Conservation (phyloP, 2,888 invertebrate genomes). For the Heliconius erato region DNA sequence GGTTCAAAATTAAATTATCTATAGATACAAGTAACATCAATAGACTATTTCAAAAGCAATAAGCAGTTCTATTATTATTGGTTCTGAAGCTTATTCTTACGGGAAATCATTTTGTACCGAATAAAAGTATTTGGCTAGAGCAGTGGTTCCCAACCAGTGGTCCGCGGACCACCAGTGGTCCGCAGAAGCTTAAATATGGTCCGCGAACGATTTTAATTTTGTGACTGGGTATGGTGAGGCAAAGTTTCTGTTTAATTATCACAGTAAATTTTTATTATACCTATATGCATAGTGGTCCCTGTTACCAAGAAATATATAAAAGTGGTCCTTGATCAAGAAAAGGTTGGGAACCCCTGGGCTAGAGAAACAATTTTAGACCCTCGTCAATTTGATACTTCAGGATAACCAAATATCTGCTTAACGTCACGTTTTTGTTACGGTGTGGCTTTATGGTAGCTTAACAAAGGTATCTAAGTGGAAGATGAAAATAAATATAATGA, state of each 20-base stretch:
- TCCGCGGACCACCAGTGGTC: no score
- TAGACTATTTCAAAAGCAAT: constrained; percentile 1
- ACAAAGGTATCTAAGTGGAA: constrained; percentile 32
- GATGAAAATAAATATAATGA: constrained; percentile 34
- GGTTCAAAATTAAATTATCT: not conserved
- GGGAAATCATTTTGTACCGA: constrained; percentile 62
- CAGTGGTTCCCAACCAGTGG: no score
- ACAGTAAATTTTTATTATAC: no score
- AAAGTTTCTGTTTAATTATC: no score
- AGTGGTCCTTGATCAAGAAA: no score
- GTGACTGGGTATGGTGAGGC: no score
- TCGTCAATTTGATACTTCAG: constrained; percentile 64
- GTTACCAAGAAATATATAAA: no score
- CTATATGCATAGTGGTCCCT: no score
- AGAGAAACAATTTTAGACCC: constrained; percentile 57
- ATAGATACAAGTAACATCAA: not conserved
- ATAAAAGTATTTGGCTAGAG: constrained; percentile 44
- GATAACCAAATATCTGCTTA: constrained; percentile 43
- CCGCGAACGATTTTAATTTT: no score
- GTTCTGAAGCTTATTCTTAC: constrained; percentile 15
- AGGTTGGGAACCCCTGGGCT: no score
- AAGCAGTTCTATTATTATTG: constrained; percentile 13
- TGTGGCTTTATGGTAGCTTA: constrained; percentile 40
- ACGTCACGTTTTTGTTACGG: constrained; percentile 45
- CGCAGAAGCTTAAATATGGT: no score